Evolutionary conservation across 2,888 invertebrate genomes (phyloP).

Genomic region (Electrophaes corylata): DNA sequence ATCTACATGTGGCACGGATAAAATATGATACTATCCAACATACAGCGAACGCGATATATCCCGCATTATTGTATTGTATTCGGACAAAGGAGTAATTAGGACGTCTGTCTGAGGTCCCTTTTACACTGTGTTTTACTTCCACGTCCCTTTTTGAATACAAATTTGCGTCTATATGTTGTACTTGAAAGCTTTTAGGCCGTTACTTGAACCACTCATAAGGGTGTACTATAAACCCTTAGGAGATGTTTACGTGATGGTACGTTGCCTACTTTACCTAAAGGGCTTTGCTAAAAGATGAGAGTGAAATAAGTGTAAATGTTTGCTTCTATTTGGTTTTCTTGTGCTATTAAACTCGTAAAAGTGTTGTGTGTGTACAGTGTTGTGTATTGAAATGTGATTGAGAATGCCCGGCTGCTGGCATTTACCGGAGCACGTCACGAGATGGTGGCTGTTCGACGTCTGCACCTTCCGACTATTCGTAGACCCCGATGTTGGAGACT

Average conservation of each 20-base stretch:
- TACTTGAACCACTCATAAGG: neutral
- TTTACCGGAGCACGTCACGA: slow-evolving; percentile 83
- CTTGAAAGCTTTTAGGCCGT: slow-evolving; percentile 5
- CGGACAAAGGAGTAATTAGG: slow-evolving; percentile 41
- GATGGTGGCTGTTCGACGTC: slow-evolving; percentile 87
- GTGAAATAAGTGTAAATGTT: no score
- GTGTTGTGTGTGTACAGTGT: slow-evolving; percentile 8
- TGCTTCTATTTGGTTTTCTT: no score
- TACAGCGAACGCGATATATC: slow-evolving; percentile 31
- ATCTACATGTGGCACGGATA: slow-evolving; percentile 17
- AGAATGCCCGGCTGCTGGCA: slow-evolving; percentile 80
- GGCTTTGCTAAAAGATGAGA: slow-evolving; percentile 9
- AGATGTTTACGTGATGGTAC: neutral
- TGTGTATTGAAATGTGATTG: slow-evolving; percentile 34
- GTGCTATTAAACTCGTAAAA: no score
- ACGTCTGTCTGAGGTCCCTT: slow-evolving; percentile 26
- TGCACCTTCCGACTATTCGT: slow-evolving; percentile 83
- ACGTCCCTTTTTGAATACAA: neutral
- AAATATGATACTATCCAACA: slow-evolving; percentile 9
- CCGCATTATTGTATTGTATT: slow-evolving; percentile 37
- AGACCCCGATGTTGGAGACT: slow-evolving; percentile 68
- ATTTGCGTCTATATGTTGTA: neutral
- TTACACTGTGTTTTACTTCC: slow-evolving; percentile 9
- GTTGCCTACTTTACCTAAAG: neutral
- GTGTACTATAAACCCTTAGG: neutral